Base-by-base conservation (phyloP, 1,140 invertebrate species). In the Metopolophium dirhodum region DNA sequence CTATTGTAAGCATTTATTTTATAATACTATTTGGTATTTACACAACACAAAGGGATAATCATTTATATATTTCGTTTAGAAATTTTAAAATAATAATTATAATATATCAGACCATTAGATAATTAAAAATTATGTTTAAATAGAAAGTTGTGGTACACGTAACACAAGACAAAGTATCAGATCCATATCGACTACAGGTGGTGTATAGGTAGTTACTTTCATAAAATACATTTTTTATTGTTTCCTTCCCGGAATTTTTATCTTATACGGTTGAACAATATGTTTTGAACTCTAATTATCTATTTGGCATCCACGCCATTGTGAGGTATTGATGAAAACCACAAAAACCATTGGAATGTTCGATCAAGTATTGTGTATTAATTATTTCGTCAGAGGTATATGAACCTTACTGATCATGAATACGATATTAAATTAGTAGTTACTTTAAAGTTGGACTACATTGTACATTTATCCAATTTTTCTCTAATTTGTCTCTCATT, bases 111-210 rank as follows among this genome's bases (percentile, higher is more conserved):
- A n/a, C 61, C 9, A 68, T 18, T 35, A 68, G 30, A 35, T 77
- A 35, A 77, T n/a, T 35, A n/a, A 77, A 77, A 77, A 35, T 14
- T 20, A 18, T 77, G 14, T 77, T 77, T 77, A 14, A 68, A n/a
- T 77, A 77, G 61, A 77, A 77, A 77, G 61, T 77, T n/a, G n/a
- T 77, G n/a, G 14, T 77, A 68, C 61, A n/a, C 61, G 61, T n/a
- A 77, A 30, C 30, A 7, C n/a, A 18, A 77, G 18, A 77, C 14
- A 77, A 77, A 18, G n/a, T 77, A 77, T 77, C 61, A 77, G 30
- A 77, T n/a, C 9, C 30, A 18, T 35, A 77, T 77, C 61, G 14
- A 77, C 0, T n/a, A n/a, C 14, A 68, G n/a, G 11, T 61, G 30
- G 11, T 61, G 3, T 0, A 2, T 30, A 68, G 26, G 14, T n/a